Evolutionary conservation across 53 echinoderm and acorn worm genomes (phyloP), one percentile per base, ranked within the genome.

Genomic region (Astropecten irregularis): DNA sequence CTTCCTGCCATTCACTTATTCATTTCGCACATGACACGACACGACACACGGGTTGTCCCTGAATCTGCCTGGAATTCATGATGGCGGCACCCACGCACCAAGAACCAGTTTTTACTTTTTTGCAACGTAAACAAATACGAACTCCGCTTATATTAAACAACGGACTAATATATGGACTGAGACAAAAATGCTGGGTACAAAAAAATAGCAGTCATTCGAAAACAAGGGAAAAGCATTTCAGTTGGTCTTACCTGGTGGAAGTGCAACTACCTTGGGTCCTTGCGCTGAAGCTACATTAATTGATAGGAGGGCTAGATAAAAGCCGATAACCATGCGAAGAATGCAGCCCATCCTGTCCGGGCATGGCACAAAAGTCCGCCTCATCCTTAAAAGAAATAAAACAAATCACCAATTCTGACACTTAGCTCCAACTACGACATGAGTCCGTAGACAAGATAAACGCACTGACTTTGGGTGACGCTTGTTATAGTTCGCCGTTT

Each of bases 71-170:
- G 53, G 38, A 57, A 74, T 28, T 38, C 74, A 56, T 74, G 38
- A 55, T 74, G 74, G 74, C 74, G 74, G 74, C 74, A 57, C 74
- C 74, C 55, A 74, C 74, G 74, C 74, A 74, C 9, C 39, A 55
- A 8, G 52, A 71, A 49, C 51, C 33, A 19, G 55, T 22, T 5
- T 16, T 54, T 57, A 28, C 55, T 39, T 74, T 74, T 74, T 74
- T 74, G 74, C 74, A 74, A 74, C 74, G 74, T 74, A 74, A 74
- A 74, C 74, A 74, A 74, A 74, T 74, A 74, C 54, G 73, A 37
- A 54, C 56, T 51, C 53, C 14, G 40, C 42, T 11, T 42, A n/a
- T n/a, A n/a, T n/a, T n/a, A n/a, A n/a, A n/a, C n/a, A n/a, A n/a
- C n/a, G n/a, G n/a, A n/a, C n/a, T n/a, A n/a, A 7, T n/a, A 35